Evolutionary conservation across 1,140 invertebrate genomes (phyloP), one percentile per base, ranked within the genome.

Genomic region (Anastrepha ludens): DNA sequence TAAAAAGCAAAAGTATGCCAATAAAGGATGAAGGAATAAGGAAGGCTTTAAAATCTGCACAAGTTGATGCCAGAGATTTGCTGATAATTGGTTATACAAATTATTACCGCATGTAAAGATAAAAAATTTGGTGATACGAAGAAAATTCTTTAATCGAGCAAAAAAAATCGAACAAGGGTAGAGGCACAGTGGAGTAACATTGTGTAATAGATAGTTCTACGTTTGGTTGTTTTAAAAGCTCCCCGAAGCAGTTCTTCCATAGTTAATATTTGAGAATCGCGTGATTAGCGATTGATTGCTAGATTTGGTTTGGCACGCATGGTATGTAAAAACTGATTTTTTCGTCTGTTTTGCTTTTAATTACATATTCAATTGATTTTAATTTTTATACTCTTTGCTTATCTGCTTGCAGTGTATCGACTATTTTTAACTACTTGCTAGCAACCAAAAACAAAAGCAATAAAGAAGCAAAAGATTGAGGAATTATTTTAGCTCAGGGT

Each of bases 351-450:
- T 11, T 55, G 8, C 8, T 20, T 3, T 47, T 81, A 81, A 29
- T 81, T 81, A 4, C 17, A 55, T 81, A 81, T 81, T 55, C 47
- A 81, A 55, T 81, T 55, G 47, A 29, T 81, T 81, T 55, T 55
- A 8, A 62, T 81, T 29, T 74, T 2, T 62, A 6, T 29, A 67
- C 11, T 81, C 17, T 29, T 29, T 81, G 7, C 47, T 58, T 15
- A n/a, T 81, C 17, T 55, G 8, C 41, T 55, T 44, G 15, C 67
- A 74, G 67, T 74, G 74, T 13, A 29, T 13, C 41, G 74, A 13
- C 74, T 81, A 81, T 55, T 41, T 74, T 44, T 74, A 74, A 74
- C 67, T 11, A 39, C 9, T 67, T 9, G 29, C 3, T 64, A 64
- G 62, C 2, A 67, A 7, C 39, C 29, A 67, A 67, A 67, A 74